These are phyloP conservation scores for Hoplostethus atlanticus DNA, from an alignment of 2,797 vertebrate genomes.

Conservation along the genomic window DNA sequence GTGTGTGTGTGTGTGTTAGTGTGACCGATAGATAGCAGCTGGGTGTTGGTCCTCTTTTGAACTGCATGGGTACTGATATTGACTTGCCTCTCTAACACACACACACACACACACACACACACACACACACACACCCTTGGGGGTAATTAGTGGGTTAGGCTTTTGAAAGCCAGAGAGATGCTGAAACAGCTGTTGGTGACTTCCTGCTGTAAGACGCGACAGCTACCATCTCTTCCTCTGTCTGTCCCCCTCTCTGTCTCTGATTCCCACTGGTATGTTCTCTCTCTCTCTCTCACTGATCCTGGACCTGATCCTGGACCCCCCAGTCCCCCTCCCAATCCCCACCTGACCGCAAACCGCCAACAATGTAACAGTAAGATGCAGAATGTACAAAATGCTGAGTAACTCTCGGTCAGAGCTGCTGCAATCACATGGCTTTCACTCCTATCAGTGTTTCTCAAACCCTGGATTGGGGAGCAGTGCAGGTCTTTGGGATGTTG, in stretches of 20 bases:
- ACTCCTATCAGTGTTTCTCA: background rate
- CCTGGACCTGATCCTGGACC: background rate
- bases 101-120: slow-evolving; percentile 14
- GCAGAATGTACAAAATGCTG: slow-evolving; percentile 72
- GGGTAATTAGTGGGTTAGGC: slow-evolving; percentile 54
- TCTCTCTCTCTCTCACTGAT: background rate
- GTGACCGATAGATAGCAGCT: slow-evolving; percentile 44
- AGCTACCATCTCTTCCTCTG: background rate
- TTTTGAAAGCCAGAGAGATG: slow-evolving; percentile 57
- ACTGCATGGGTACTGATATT: slow-evolving; percentile 43
- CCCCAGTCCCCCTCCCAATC: slow-evolving; percentile 7
- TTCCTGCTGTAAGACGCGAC: slow-evolving; percentile 64
- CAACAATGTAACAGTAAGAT: slow-evolving; percentile 47
- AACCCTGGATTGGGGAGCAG: background rate
- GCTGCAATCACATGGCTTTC: slow-evolving; percentile 6
- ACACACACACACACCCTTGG: slow-evolving; percentile 11
- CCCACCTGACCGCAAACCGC: slow-evolving; percentile 21
- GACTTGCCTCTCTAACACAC: slow-evolving; percentile 21
- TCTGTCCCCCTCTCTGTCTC: slow-evolving; percentile 17
- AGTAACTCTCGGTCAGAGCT: slow-evolving; percentile 49
- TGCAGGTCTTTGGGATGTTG: background rate
- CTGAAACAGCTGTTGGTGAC: slow-evolving; percentile 62
- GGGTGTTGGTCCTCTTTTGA: slow-evolving; percentile 51
- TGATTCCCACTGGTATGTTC: background rate
- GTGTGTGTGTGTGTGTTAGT: slow-evolving; percentile 17